These are phyloP conservation scores for Vulpes vulpes DNA, from an alignment of 2,113 vertebrate species.

Conservation along the genomic window DNA sequence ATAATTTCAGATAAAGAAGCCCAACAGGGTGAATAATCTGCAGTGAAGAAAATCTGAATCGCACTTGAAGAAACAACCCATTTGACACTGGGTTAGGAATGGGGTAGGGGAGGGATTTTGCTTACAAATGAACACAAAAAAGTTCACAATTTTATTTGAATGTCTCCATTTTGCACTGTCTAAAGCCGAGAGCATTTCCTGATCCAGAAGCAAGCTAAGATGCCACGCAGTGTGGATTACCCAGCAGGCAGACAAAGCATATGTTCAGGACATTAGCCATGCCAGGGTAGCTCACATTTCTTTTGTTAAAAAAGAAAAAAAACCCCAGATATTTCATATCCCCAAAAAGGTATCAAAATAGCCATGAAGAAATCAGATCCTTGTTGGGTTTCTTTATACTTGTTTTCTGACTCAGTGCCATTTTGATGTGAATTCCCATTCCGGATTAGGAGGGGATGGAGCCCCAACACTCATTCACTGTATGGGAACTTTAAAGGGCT, in stretches of 20 bases:
- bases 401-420: not conserved
- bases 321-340: not conserved
- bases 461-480: not conserved
- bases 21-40: constrained; percentile 75
- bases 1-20: constrained; percentile 80
- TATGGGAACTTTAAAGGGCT: not conserved
- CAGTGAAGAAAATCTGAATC: constrained; percentile 66
- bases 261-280: not conserved
- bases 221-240: not conserved
- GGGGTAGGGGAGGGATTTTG: not conserved
- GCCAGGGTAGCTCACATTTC: not conserved
- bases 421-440: constrained; percentile 55
- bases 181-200: constrained; percentile 33
- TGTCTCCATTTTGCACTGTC: not conserved
- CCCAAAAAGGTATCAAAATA: not conserved
- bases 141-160: constrained; percentile 33
- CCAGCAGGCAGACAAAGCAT: constrained; percentile 25
- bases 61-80: constrained; percentile 62
- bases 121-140: constrained; percentile 48
- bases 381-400: not conserved
- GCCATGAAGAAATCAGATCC: constrained; percentile 20
- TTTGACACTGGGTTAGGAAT: constrained; percentile 42
- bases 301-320: constrained; percentile 51
- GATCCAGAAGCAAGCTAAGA: constrained; percentile 56
- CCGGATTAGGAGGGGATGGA: not conserved